A percentile compares a stretch with the other conserved stretches of the same genome.
These are phyloP conservation scores for Dendrolimus punctatus DNA, from an alignment of 1,140 invertebrate genomes.

Conservation along the genomic window DNA sequence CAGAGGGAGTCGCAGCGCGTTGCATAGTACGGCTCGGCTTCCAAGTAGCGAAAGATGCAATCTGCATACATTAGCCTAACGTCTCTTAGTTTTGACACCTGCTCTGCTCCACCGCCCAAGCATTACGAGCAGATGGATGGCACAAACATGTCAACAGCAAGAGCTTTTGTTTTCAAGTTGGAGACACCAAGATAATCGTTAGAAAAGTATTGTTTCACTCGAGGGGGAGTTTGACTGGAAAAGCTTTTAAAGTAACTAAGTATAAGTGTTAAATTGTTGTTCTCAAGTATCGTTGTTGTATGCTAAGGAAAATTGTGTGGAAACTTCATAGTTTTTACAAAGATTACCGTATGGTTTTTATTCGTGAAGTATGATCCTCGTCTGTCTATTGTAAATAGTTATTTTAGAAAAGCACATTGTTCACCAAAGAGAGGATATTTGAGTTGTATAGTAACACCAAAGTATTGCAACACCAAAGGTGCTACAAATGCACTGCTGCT, in stretches of 20 bases:
- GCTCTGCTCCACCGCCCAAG: constrained; percentile 26
- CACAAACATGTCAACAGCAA: constrained; percentile 57
- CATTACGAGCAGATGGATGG: constrained; percentile 41
- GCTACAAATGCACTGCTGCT: too few relatives aligned
- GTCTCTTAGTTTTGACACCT: constrained; percentile 66
- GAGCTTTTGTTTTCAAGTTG: constrained; percentile 37
- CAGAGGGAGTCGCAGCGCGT: constrained; percentile 3
- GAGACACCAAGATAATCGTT: constrained; percentile 7
- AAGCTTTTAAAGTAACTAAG: constrained; percentile 23
- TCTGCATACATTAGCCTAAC: constrained; percentile 68
- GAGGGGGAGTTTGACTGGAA: constrained; percentile 11
- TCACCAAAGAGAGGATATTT: too few relatives aligned
- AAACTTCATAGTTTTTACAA: too few relatives aligned
- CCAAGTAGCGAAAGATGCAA: constrained; percentile 50
- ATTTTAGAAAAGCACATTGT: too few relatives aligned
- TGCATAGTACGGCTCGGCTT: constrained; percentile 3
- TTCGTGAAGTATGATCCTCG: too few relatives aligned
- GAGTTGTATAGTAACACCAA: too few relatives aligned
- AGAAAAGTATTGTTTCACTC: constrained; percentile 21
- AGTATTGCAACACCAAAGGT: too few relatives aligned
- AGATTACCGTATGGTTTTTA: too few relatives aligned
- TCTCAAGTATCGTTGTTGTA: constrained; percentile 10
- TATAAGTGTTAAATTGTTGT: constrained; percentile 24
- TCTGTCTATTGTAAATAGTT: too few relatives aligned
- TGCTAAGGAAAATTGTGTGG: background rate